phyloP scores from a whole-genome alignment of 2,888 invertebrate genomes.

The Margaritifera margaritifera region DNA sequence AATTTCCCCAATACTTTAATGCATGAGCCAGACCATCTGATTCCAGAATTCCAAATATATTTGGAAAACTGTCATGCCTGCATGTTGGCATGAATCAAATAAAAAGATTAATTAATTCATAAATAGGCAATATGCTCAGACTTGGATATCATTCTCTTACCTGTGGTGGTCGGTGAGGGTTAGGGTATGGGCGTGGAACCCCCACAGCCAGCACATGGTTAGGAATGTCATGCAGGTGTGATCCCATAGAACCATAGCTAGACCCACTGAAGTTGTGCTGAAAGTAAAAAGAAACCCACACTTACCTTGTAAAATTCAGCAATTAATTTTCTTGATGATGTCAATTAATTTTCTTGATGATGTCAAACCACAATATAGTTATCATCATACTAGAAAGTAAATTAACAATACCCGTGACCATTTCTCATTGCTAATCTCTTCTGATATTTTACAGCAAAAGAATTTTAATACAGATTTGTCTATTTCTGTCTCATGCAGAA shows the following conservation, averaged over 20 bases:
- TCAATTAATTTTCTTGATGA: not conserved
- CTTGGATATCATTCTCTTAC: conserved; percentile 24
- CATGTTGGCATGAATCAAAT: no score
- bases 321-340: not conserved
- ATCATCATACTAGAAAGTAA: not conserved
- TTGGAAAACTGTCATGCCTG: no score
- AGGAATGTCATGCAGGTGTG: conserved; percentile 35
- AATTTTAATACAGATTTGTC: no score
- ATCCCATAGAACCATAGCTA: conserved; percentile 55
- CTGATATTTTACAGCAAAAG: no score
- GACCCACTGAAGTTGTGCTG: conserved; percentile 66
- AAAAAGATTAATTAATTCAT: no score
- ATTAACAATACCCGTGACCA: no score
- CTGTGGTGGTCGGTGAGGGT: conserved; percentile 52
- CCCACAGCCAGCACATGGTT: conserved; percentile 42
- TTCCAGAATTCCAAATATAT: no score
- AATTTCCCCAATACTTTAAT: no score
- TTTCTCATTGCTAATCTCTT: no score
- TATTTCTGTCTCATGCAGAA: no score
- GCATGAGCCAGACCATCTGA: no score
- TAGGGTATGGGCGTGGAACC: conserved; percentile 46
- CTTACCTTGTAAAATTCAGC: not conserved
- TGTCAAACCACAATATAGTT: not conserved
- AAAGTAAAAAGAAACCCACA: conserved; percentile 18
- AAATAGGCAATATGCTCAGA: no score